Percentiles rank a stretch among this genome's conserved stretches.
phyloP scores from a whole-genome alignment of 2,888 invertebrate species.

The Zhengitettix transpicula region DNA sequence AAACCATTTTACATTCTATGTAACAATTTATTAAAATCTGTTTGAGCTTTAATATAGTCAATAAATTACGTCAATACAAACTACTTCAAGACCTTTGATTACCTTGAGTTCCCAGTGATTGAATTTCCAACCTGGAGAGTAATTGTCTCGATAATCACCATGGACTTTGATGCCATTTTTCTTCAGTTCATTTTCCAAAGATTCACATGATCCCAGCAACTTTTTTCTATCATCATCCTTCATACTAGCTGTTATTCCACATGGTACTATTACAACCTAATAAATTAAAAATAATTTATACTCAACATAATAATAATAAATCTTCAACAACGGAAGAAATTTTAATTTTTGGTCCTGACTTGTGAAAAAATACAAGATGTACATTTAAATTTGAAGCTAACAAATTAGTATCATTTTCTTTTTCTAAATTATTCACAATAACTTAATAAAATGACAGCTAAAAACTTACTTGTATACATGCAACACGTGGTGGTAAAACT shows the following conservation, averaged over 20 bases:
- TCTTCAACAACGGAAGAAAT: not conserved
- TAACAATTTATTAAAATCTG: not conserved
- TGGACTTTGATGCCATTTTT: slow-evolving; percentile 53
- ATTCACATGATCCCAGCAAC: slow-evolving; percentile 51
- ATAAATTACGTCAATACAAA: not conserved
- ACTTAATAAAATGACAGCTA: too few relatives aligned
- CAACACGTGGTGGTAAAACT: slow-evolving; percentile 86
- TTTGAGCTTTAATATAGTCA: not conserved
- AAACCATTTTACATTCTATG: too few relatives aligned
- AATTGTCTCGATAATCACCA: slow-evolving; percentile 83
- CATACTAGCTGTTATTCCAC: slow-evolving; percentile 79
- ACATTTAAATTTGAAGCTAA: too few relatives aligned
- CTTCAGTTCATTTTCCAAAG: slow-evolving; percentile 45
- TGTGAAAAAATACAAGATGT: too few relatives aligned
- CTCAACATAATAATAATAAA: not conserved
- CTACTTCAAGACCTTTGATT: not conserved
- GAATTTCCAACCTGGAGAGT: slow-evolving; percentile 99
- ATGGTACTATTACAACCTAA: slow-evolving; percentile 73
- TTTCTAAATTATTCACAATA: too few relatives aligned
- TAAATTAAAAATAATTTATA: slow-evolving; percentile 1
- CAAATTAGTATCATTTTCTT: too few relatives aligned
- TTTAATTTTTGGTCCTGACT: too few relatives aligned
- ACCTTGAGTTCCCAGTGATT: slow-evolving; percentile 94
- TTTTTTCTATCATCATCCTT: slow-evolving; percentile 49
- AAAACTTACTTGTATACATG: slow-evolving; percentile 45